Evolutionary conservation across 2,113 vertebrate species (phyloP), one percentile per base, ranked within the genome.

Genomic region (Stigmatopora argus): DNA sequence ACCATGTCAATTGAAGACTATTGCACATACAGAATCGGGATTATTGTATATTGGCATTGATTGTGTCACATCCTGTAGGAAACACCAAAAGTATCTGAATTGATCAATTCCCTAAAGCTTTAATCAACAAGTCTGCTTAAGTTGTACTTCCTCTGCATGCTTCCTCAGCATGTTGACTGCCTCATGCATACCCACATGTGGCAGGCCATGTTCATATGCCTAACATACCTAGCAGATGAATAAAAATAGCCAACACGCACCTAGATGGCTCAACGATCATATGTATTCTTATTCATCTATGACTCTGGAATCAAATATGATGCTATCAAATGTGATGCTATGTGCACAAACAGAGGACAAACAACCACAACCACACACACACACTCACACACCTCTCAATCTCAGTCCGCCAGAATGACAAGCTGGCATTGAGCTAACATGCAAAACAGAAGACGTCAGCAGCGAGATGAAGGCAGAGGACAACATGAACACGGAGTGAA

Each of bases 51-150:
- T 56, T 66, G 17, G 63, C 61, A 51, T 14, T 38, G 64, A 52
- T 44, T 47, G 3, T 56, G 15, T 59, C 21, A 49, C 21, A 48
- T 5, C 1, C 38, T 41, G 38, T 10, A 12, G 15, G 38, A 63
- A 55, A 34, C 12, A 18, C 7, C 61, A 15, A 62, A 71, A 56
- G 23, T n/a, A 53, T 18, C 8, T 53, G 23, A 38, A 52, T 74
- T 49, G 45, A 11, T 66, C 49, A 74, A 67, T 66, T 67, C 62
- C 23, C 15, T 61, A 17, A 52, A 45, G 62, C 51, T 76, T 58
- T 65, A 72, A 85, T 89, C 86, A 88, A 89, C 85, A 88, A 89
- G 86, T 89, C 84, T 66, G 62, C 31, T 19, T 17, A 77, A 85
- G 79, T 85, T 86, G 66, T 13, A 67, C 77, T 82, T 63, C 67